phyloP scores from a whole-genome alignment of 1,140 invertebrate genomes.

The Leptopilina clavipes region DNA sequence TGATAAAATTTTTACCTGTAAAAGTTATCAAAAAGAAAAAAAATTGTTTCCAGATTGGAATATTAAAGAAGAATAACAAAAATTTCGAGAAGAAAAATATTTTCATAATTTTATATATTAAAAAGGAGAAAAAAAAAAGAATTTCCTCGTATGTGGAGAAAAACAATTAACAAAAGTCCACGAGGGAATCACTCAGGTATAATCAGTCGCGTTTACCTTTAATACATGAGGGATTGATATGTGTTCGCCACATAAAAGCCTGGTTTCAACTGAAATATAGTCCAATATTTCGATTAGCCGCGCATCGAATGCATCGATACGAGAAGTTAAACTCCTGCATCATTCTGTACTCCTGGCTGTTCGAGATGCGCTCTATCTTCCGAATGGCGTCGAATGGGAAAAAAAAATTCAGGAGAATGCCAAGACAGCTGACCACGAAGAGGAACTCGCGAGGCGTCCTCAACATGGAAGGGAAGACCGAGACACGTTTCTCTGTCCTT shows the following conservation, averaged over 20 bases:
- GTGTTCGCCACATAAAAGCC: conserved; percentile 50
- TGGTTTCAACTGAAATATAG: conserved; percentile 59
- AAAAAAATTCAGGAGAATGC: conserved; percentile 45
- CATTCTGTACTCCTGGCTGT: conserved; percentile 64
- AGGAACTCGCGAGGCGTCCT: conserved; percentile 4
- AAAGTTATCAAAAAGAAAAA: no score
- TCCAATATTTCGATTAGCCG: conserved; percentile 53
- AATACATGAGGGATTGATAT: background rate
- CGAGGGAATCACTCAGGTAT: no score
- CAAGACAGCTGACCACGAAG: conserved; percentile 46
- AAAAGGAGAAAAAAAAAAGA: no score
- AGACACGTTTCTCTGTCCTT: conserved; percentile 51
- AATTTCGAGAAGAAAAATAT: no score
- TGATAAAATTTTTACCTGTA: no score
- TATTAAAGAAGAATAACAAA: no score
- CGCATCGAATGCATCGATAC: conserved; percentile 65
- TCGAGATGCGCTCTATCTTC: conserved; percentile 72
- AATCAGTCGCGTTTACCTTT: no score
- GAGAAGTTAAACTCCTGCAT: conserved; percentile 58
- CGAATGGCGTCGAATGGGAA: conserved; percentile 64
- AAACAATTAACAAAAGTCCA: no score
- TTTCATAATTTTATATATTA: no score
- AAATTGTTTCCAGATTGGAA: no score
- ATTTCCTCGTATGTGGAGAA: no score
- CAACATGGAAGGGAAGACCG: conserved; percentile 22